Base-by-base conservation (phyloP, 2,797 vertebrate species). In the Sebastes diploproa region DNA sequence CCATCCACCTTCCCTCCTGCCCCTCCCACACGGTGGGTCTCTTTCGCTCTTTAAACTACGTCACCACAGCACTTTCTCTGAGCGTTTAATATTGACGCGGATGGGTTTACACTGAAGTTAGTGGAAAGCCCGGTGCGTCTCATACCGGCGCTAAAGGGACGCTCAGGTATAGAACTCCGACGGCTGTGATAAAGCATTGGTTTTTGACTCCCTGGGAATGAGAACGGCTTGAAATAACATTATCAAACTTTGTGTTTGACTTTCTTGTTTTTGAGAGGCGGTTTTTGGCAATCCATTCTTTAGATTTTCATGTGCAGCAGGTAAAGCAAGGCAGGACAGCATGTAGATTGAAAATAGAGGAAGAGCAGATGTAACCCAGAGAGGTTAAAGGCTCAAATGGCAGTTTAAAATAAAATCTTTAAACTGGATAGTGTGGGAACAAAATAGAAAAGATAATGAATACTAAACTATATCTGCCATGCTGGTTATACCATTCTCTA, bases 261-360 rank as follows among this genome's bases (percentile, higher is more conserved):
- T 29, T 42, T 60, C 6, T 61, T 65, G 7, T 6, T 73, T 63
- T 46, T 16, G 23, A 20, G 14, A n/a, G 50, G 3, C 8, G 23
- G 3, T 30, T 34, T 55, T 27, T 36, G 38, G n/a, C 12, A 30
- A 62, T 62, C n/a, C 9, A 54, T 10, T 22, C 5, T 29, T 67
- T 36, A 25, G 50, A 61, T 38, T 27, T 70, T 29, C 46, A 2
- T 16, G 25, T 38, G 13, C n/a, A 60, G 36, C 5, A 23, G 2
- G 59, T 30, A 8, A 59, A 46, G 32, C 14, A 72, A 72, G 7
- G 46, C 16, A 80, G 52, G 20, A 50, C 18, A 78, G 61, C 46
- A 22, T 70, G 58, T 22, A 42, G 36, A 66, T 8, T 72, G 60
- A 74, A 64, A 69, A 65, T 8, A 77, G 58, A 77, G 42, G 18